These are phyloP conservation scores for Ramphastos sulfuratus DNA, from an alignment of 2,113 vertebrate genomes.

Conservation along the genomic window DNA sequence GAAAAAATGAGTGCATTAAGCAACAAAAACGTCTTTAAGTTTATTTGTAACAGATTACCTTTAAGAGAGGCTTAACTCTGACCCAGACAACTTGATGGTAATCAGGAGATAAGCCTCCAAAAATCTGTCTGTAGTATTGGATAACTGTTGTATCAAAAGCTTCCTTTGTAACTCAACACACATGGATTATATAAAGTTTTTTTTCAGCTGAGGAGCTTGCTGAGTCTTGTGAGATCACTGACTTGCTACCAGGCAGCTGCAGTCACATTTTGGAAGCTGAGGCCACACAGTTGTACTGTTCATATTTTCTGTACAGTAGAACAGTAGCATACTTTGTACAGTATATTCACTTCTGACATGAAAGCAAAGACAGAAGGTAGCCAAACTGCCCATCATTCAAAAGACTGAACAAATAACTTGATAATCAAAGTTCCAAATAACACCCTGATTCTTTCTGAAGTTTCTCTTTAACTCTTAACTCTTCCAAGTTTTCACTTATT, in stretches of 20 bases:
- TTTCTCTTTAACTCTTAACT: neutral
- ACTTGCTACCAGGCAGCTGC: neutral
- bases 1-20: neutral
- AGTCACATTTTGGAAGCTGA: neutral
- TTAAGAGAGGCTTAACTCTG: neutral
- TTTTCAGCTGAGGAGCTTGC: neutral
- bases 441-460: neutral
- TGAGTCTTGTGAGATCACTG: neutral
- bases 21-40: neutral
- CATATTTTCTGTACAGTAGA: accelerated
- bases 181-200: neutral
- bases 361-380: neutral
- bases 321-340: neutral
- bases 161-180: neutral
- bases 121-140: neutral
- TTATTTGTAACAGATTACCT: neutral
- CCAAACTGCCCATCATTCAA: neutral
- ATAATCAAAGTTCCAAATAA: neutral
- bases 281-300: neutral
- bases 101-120: neutral
- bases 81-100: neutral
- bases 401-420: neutral
- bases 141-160: neutral
- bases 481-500: neutral
- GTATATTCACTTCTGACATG: neutral